phyloP scores from a whole-genome alignment of 2,888 invertebrate genomes.

The Acholoe squamosa region DNA sequence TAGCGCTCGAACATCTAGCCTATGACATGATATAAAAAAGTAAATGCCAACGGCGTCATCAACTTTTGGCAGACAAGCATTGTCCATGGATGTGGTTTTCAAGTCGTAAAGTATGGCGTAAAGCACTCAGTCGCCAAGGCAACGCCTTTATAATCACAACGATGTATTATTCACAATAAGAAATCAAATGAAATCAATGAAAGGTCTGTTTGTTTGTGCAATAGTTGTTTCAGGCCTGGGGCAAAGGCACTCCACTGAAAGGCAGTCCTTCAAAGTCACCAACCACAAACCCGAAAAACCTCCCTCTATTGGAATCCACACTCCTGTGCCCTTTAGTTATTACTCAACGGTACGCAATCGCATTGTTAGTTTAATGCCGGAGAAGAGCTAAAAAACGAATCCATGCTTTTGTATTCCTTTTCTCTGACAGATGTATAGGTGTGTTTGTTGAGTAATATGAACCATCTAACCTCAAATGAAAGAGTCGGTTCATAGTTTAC shows the following conservation, averaged over 20 bases:
- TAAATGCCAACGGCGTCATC: no score
- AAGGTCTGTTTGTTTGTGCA: not conserved
- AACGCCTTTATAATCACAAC: not conserved
- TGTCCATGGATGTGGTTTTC: no score
- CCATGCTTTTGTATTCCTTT: not conserved
- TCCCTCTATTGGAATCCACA: not conserved
- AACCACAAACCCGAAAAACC: not conserved
- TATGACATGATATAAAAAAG: no score
- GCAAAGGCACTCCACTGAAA: not conserved
- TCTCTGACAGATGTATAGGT: not conserved
- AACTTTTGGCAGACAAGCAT: no score
- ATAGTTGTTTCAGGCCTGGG: not conserved
- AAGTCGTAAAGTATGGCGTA: no score
- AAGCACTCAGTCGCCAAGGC: not conserved
- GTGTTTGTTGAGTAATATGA: not conserved
- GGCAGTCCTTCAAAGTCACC: not conserved
- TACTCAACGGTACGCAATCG: not conserved
- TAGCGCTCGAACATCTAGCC: no score
- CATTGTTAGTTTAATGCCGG: not conserved
- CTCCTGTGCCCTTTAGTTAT: not conserved
- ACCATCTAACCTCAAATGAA: no score
- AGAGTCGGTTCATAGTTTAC: no score
- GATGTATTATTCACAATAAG: not conserved
- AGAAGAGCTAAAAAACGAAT: not conserved
- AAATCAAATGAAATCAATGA: constrained; percentile 5